Percentiles rank a stretch among this genome's conserved stretches.
Evolutionary conservation across 1,140 invertebrate species (phyloP).

Genomic region (Pseudomyrmex concolor): DNA sequence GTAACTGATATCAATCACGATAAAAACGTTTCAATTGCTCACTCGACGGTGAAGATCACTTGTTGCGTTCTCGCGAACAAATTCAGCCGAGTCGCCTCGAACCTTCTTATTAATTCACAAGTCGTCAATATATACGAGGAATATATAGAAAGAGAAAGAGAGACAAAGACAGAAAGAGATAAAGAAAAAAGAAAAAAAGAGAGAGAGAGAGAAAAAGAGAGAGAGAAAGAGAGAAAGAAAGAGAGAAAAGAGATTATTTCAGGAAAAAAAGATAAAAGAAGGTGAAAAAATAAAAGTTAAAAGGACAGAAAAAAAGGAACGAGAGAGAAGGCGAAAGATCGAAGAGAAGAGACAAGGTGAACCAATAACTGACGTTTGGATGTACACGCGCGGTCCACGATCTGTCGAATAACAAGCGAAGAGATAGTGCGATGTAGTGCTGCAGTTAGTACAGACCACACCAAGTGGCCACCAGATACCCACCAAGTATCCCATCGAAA

Average conservation of each 20-base stretch:
- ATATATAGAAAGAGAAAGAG: not conserved
- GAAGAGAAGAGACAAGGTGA: not conserved
- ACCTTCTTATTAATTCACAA: conserved; percentile 48
- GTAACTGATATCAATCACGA: not conserved
- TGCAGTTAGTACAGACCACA: conserved; percentile 38
- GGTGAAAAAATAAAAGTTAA: not conserved
- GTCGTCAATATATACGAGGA: not conserved
- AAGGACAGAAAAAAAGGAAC: not conserved
- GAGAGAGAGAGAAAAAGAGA: not conserved
- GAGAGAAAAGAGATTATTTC: not conserved
- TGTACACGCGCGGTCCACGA: conserved; percentile 45
- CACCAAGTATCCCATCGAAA: conserved; percentile 33
- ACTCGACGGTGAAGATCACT: conserved; percentile 39
- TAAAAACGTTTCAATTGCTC: not conserved
- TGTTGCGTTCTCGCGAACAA: conserved; percentile 22
- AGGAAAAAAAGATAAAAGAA: not conserved
- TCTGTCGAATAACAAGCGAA: conserved; percentile 51
- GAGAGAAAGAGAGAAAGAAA: not conserved
- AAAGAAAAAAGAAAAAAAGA: not conserved
- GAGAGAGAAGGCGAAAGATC: not conserved
- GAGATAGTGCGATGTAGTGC: conserved; percentile 49
- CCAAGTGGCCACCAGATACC: conserved; percentile 49
- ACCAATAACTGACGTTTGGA: conserved; percentile 3
- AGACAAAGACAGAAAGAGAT: not conserved
- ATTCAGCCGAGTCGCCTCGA: not conserved